phyloP scores from a whole-genome alignment of 2,888 invertebrate genomes.

The Hypomecis atomaria region DNA sequence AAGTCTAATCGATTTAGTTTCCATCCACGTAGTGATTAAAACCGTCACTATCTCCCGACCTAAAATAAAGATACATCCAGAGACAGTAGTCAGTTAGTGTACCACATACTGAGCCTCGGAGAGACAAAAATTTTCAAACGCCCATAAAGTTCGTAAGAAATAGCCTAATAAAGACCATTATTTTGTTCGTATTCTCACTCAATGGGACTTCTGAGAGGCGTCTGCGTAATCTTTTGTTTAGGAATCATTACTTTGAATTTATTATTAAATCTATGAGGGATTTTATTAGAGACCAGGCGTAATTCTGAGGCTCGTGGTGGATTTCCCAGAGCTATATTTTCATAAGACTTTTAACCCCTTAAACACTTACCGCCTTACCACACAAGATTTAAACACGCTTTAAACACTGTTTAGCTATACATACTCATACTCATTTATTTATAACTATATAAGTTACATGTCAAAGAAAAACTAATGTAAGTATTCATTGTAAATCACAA shows the following conservation, averaged over 20 bases:
- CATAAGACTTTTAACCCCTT: too few species aligned
- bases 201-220: conserved; percentile 30
- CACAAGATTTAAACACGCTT: too few species aligned
- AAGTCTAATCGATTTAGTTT: too few species aligned
- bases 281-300: too few species aligned
- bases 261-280: not conserved
- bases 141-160: conserved; percentile 41
- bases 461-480: too few species aligned
- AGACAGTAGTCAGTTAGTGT: conserved; percentile 37
- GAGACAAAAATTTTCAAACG: conserved; percentile 45
- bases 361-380: too few species aligned
- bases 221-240: conserved; percentile 30
- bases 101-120: conserved; percentile 44
- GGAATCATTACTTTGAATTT: conserved; percentile 11
- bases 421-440: too few species aligned
- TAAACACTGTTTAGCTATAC: too few species aligned
- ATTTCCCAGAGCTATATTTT: too few species aligned
- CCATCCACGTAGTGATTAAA: conserved; percentile 7
- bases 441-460: too few species aligned
- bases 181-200: conserved; percentile 34
- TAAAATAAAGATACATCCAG: conserved; percentile 25
- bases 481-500: too few species aligned
- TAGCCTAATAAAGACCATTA: conserved; percentile 39
- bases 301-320: too few species aligned
- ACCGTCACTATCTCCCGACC: conserved; percentile 5